Evolutionary conservation across 2,888 invertebrate genomes (phyloP).

Genomic region (Gastrophysa polygoni): DNA sequence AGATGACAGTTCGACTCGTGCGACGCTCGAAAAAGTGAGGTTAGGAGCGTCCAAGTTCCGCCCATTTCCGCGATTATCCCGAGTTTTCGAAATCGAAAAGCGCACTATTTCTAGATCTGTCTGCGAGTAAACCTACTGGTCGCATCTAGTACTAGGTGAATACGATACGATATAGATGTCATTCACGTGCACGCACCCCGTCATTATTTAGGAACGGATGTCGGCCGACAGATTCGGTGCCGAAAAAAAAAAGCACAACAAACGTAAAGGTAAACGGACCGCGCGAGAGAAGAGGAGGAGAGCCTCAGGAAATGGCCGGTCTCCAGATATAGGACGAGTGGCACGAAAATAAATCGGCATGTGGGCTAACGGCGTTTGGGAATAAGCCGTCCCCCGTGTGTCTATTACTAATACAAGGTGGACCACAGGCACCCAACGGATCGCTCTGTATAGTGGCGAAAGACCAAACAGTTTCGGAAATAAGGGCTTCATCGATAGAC

Average conservation of each 20-base stretch:
- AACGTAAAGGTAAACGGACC: conserved; percentile 29
- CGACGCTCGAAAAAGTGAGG: conserved; percentile 19
- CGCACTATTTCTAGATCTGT: too few species aligned
- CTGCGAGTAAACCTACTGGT: too few species aligned
- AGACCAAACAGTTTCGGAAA: too few species aligned
- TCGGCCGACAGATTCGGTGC: neutral
- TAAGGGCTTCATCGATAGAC: too few species aligned
- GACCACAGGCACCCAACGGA: too few species aligned
- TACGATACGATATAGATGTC: too few species aligned
- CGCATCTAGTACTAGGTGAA: too few species aligned
- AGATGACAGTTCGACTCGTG: neutral
- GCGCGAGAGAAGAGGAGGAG: conserved; percentile 30
- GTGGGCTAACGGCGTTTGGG: conserved; percentile 35
- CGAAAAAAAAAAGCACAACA: conserved; percentile 23
- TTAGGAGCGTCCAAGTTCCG: conserved; percentile 11
- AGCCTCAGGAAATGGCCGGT: conserved; percentile 24
- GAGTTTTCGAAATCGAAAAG: too few species aligned
- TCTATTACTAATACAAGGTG: too few species aligned
- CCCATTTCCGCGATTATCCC: conserved; percentile 8
- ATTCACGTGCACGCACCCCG: neutral
- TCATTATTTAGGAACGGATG: neutral
- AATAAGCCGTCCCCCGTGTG: too few species aligned
- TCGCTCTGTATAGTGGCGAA: too few species aligned
- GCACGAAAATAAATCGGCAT: conserved; percentile 39
- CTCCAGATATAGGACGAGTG: conserved; percentile 36